Base-by-base conservation (phyloP, 2,113 vertebrate genomes). In the Phycodurus eques region DNA sequence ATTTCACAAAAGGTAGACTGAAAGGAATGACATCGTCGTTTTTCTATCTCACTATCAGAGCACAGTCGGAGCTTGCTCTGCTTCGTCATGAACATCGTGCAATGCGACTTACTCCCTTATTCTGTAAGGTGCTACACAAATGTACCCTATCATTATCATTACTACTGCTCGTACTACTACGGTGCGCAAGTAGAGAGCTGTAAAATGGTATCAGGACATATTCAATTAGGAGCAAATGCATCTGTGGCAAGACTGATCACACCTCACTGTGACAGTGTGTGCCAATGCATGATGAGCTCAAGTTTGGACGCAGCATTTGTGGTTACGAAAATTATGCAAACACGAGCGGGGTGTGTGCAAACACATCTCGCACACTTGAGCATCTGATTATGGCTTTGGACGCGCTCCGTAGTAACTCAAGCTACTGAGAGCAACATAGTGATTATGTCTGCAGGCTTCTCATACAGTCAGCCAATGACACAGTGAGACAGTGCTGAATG, bases 141-240 rank as follows among this genome's bases (percentile, higher is more conserved):
- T 60, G 27, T 60, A 60, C 57, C 22, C 8, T 7, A 60, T 60
- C 57, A 33, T 33, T 60, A 60, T 60, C 57, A 60, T 60, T 33
- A 27, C 11, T 3, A 27, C 49, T 56, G 27, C 56, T 31, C 14
- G 14, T 51, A 22, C 17, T 59, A 12, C 22, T 59, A 35, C 59
- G 61, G 61, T 59, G 80, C 4, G 77, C 66, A 76, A 77, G 57
- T 33, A 75, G 33, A 67, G 17, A 68, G 68, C 65, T 72, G 77
- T 15, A 74, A 83, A 39, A 84, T 81, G 74, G 68, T 65, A 47
- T 80, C 63, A 47, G 63, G 63, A 13, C 11, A 46, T 73, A 82
- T 83, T 83, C 47, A 81, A 79, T 71, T 67, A 69, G 65, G 51
- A 75, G 59, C 19, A 51, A 74, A 39, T 42, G 62, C 73, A 56